A percentile compares a stretch with the other conserved stretches of the same genome.
phyloP scores from a whole-genome alignment of 2,113 vertebrate genomes.

The human region GRCh38 chr11:16279001-16279500 shows the following conservation, averaged over 20 bases:
- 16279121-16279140: constrained; percentile 17
- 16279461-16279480: constrained; percentile 26
- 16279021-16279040: not conserved
- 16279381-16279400: constrained; percentile 1
- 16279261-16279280: constrained; percentile 34
- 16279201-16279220: constrained; percentile 53
- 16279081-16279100: not conserved
- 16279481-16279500: constrained; percentile 1
- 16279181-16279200: constrained; percentile 20
- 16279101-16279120: constrained; percentile 8
- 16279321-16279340: not conserved
- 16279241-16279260: not conserved
- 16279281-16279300: not conserved
- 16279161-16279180: constrained; percentile 46
- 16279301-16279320: not conserved
- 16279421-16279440: constrained; percentile 26
- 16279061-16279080: not conserved
- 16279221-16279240: constrained; percentile 59
- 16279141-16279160: constrained; percentile 56
- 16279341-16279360: not conserved
- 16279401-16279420: not conserved
- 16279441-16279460: constrained; percentile 34
- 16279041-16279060: not conserved
- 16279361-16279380: not conserved
- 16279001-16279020: not conserved